Evolutionary conservation across 2,113 vertebrate genomes (phyloP).

Genomic region (Chionis minor): DNA sequence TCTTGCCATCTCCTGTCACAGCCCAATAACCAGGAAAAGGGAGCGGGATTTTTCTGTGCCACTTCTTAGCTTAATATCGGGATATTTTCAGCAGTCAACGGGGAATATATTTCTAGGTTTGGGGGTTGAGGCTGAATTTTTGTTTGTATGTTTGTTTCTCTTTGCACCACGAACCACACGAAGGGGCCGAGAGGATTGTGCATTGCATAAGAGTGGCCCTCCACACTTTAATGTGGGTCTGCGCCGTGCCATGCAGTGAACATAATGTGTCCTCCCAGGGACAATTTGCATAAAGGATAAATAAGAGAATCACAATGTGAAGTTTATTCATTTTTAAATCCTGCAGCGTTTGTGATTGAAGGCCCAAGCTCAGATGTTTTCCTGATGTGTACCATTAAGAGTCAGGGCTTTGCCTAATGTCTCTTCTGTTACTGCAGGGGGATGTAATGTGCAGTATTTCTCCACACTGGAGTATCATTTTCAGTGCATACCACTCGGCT

Average conservation of each 20-base stretch:
- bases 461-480: constrained; percentile 79
- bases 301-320: constrained; percentile 89
- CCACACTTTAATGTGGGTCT: constrained; percentile 72
- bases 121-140: not conserved
- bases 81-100: not conserved
- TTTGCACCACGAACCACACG: constrained; percentile 21
- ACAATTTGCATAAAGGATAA: constrained; percentile 90
- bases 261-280: constrained; percentile 83
- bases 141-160: constrained; percentile 40
- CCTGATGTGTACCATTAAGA: constrained; percentile 86
- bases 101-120: not conserved
- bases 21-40: not conserved
- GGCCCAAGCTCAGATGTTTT: constrained; percentile 88
- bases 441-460: constrained; percentile 75
- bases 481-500: constrained; percentile 67
- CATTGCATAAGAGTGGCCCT: constrained; percentile 74
- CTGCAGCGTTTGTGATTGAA: constrained; percentile 87
- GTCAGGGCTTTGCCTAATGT: constrained; percentile 85
- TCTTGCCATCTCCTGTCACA: not conserved
- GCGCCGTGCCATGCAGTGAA: constrained; percentile 72
- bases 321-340: constrained; percentile 93
- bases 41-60: fast-evolving
- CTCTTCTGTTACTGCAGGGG: constrained; percentile 81
- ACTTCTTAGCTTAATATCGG: not conserved
- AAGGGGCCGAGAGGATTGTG: constrained; percentile 40